phyloP scores from a whole-genome alignment of 2,113 vertebrate genomes.

The Hemibagrus wyckioides region DNA sequence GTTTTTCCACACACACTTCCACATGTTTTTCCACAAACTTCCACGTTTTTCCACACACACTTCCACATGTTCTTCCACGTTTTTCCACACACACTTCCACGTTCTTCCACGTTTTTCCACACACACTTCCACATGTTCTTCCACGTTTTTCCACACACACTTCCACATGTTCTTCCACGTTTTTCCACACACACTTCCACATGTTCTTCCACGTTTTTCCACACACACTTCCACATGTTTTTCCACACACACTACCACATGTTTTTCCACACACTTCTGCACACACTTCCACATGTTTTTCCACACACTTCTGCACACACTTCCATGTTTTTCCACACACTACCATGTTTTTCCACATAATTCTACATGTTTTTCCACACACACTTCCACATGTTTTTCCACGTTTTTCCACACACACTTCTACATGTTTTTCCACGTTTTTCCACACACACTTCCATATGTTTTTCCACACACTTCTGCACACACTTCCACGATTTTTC shows the following conservation, averaged over 20 bases:
- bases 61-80: rapidly evolving
- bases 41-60: not conserved
- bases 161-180: no score
- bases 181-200: not conserved
- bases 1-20: not conserved
- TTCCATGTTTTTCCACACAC: no score
- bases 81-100: not conserved
- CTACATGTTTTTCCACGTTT: no score
- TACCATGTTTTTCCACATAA: not conserved
- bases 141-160: not conserved
- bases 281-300: not conserved
- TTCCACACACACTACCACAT: not conserved
- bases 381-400: no score
- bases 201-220: not conserved
- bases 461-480: no score
- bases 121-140: not conserved
- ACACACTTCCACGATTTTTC: not conserved
- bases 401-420: no score
- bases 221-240: not conserved
- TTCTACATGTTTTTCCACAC: not conserved
- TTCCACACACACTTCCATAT: no score
- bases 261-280: no score
- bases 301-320: no score
- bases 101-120: not conserved
- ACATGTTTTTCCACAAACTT: not conserved